A percentile compares a stretch with the other conserved stretches of the same genome.
These are phyloP conservation scores for Limosa lapponica DNA, from an alignment of 2,797 vertebrate species.

Conservation along the genomic window DNA sequence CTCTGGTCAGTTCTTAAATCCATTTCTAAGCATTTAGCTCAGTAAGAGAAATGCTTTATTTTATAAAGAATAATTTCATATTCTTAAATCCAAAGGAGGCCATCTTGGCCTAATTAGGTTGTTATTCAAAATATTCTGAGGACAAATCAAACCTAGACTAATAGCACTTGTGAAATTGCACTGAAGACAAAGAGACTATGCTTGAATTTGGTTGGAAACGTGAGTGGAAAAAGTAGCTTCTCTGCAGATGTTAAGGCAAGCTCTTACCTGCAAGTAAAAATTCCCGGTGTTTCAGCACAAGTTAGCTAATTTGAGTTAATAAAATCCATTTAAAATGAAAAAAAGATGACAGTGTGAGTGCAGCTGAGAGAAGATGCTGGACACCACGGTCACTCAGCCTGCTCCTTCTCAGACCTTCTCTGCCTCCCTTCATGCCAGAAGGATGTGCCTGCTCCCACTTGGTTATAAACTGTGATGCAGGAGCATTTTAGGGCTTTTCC, in stretches of 20 bases:
- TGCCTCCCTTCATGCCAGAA: fast-evolving
- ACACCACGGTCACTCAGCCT: not conserved
- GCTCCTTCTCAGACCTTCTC: not conserved
- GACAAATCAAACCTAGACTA: not conserved
- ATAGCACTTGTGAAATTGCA: not conserved
- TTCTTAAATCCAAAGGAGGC: not conserved
- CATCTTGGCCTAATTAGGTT: not conserved
- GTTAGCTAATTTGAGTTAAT: not conserved
- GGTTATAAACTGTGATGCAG: not conserved
- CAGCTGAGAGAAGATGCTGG: not conserved
- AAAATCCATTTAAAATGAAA: not conserved
- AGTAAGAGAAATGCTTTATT: not conserved
- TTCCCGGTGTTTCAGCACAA: not conserved
- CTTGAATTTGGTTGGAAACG: not conserved
- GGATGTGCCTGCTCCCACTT: not conserved
- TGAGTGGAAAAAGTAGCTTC: not conserved
- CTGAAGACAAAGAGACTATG: not conserved
- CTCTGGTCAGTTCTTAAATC: not conserved
- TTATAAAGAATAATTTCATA: not conserved
- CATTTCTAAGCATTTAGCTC: not conserved
- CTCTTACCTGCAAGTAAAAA: not conserved
- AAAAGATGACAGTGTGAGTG: not conserved
- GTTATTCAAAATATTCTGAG: not conserved
- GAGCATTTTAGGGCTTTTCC: not conserved
- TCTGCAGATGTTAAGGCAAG: not conserved